Evolutionary conservation across 1,140 invertebrate species (phyloP), one percentile per base, ranked within the genome.

Genomic region (Stegodyphus mimosarum): DNA sequence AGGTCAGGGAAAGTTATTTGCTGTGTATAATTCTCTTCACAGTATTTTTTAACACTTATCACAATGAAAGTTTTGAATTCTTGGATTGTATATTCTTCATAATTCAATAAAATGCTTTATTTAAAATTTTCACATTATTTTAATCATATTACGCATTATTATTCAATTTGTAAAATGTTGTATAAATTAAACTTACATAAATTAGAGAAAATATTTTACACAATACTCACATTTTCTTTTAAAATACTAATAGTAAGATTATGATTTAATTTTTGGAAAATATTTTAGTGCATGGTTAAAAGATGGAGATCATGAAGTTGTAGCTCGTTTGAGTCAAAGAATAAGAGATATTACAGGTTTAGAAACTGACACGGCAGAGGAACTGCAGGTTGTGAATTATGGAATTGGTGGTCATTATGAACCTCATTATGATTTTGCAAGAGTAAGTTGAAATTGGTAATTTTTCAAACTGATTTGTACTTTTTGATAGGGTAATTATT

Each of bases 371-470:
- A 96, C 97, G 0, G 97, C 97, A 0, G 98, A 99, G 91, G 97
- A 98, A 90, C 92, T 98, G 74, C 96, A 99, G 92, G 96, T 99
- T 70, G 97, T 98, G 80, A 99, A 99, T 92, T 99, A 99, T 91
- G 98, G 98, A 33, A 96, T 99, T 88, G 98, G 98, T n/a, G 98
- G 98, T 0, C 98, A 99, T 91, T 99, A 99, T 90, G 97, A 99
- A 89, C 98, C 98, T n/a, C 98, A 99, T 91, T 99, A 95, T 92
- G 98, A 99, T 91, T 99, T 98, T 91, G 96, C 96, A 0, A 92
- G 96, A 90, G 95, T 96, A 90, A 92, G 91, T 33, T 33, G 33
- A 33, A 33, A 90, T 49, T 33, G 75, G 55, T 71, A 64, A 86
- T 72, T 10, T n/a, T 33, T 52, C 15, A 15, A 33, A 33, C 33